phyloP scores from a whole-genome alignment of 2,113 vertebrate species.

The Apistogramma diplotaenia region DNA sequence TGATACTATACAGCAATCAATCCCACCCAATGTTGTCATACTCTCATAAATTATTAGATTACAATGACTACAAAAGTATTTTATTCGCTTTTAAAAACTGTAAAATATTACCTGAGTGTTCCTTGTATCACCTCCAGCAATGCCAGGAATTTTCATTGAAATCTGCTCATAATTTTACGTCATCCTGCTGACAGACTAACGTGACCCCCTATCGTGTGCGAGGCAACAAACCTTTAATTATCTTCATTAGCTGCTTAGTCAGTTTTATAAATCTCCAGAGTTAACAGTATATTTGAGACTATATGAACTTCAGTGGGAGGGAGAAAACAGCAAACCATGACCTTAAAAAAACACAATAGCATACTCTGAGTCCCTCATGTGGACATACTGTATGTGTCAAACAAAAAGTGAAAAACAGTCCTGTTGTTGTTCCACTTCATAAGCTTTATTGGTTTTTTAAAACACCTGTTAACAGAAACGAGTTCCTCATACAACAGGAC shows the following conservation, averaged over 20 bases:
- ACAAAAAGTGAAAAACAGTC: fast-evolving
- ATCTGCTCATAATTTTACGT: no score
- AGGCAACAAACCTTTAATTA: background rate
- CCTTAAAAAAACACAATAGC: background rate
- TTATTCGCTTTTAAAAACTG: no score
- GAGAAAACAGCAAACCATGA: fast-evolving
- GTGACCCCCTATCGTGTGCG: no score
- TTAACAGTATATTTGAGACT: fast-evolving
- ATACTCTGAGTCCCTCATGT: slow-evolving; percentile 27
- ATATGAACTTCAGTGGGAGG: fast-evolving
- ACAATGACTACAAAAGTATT: no score
- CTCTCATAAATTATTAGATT: no score
- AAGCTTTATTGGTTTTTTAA: slow-evolving; percentile 19
- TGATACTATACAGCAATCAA: no score
- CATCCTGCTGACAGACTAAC: no score
- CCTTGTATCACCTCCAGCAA: no score
- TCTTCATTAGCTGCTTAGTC: background rate
- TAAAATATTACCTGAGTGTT: no score
- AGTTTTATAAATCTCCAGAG: fast-evolving
- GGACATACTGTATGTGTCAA: slow-evolving; percentile 4
- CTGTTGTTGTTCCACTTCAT: background rate
- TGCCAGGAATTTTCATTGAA: no score
- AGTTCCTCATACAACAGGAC: background rate
- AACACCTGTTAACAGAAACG: background rate
- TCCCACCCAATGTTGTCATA: no score